phyloP scores from a whole-genome alignment of 2,888 invertebrate genomes.

The Patella pellucida region DNA sequence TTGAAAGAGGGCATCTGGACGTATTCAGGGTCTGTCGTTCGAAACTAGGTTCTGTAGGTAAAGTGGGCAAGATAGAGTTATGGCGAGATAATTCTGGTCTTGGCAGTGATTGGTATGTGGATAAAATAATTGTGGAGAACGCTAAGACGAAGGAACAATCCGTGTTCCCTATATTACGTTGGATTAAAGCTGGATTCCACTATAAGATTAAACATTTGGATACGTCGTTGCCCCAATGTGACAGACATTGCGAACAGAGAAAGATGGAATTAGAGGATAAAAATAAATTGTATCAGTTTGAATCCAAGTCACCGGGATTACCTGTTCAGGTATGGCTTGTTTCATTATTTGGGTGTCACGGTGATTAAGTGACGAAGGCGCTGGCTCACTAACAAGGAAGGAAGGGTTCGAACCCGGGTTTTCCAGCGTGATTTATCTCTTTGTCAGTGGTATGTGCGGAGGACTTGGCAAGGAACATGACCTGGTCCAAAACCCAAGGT shows the following conservation, averaged over 20 bases:
- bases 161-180: slow-evolving; percentile 71
- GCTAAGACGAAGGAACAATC: slow-evolving; percentile 51
- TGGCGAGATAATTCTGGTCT: slow-evolving; percentile 68
- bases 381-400: too few relatives aligned
- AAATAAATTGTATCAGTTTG: slow-evolving; percentile 48
- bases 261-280: slow-evolving; percentile 69
- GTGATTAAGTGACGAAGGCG: too few relatives aligned
- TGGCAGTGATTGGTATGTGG: slow-evolving; percentile 70
- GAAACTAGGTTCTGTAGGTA: slow-evolving; percentile 36
- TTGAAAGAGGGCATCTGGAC: slow-evolving; percentile 56
- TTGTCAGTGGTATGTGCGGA: too few relatives aligned
- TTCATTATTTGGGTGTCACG: too few relatives aligned
- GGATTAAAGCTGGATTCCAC: slow-evolving; percentile 67
- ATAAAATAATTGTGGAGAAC: slow-evolving; percentile 63
- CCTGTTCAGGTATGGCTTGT: slow-evolving; percentile 53
- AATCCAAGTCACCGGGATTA: slow-evolving; percentile 43
- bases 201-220: slow-evolving; percentile 70
- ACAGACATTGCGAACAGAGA: slow-evolving; percentile 67
- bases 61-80: slow-evolving; percentile 60
- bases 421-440: too few relatives aligned
- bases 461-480: too few relatives aligned
- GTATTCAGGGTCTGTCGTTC: slow-evolving; percentile 45
- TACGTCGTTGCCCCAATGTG: slow-evolving; percentile 70
- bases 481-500: too few relatives aligned
- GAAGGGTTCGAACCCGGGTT: too few relatives aligned